Conservation (phyloP, 1,140 invertebrate genomes). For the Prorops nasuta region DNA sequence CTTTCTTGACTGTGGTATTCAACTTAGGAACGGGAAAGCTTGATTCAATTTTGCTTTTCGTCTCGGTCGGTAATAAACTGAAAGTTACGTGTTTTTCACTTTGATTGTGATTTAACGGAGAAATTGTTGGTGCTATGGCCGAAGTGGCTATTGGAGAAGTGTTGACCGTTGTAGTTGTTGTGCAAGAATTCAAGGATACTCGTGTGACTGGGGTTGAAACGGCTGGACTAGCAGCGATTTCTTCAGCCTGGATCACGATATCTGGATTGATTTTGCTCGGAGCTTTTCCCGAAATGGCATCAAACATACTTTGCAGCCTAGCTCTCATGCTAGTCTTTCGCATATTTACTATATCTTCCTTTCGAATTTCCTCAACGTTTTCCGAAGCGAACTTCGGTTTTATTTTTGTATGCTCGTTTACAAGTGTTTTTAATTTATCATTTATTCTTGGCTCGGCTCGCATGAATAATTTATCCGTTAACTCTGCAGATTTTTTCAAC, state of each 20-base stretch:
- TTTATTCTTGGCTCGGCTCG: conserved; percentile 46
- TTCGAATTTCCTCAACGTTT: conserved; percentile 49
- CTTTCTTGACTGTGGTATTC: too few species aligned
- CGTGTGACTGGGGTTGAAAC: conserved; percentile 8
- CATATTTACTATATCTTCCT: conserved; percentile 48
- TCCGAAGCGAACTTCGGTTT: conserved; percentile 39
- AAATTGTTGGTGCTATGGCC: conserved; percentile 35
- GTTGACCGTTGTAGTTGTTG: conserved; percentile 44
- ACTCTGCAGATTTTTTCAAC: conserved; percentile 27
- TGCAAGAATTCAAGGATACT: conserved; percentile 36
- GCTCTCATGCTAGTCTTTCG: conserved; percentile 49
- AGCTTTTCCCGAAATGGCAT: conserved; percentile 53
- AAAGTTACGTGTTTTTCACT: conserved; percentile 39
- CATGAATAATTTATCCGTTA: conserved; percentile 52
- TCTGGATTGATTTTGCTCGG: conserved; percentile 47
- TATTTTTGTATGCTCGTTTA: conserved; percentile 41
- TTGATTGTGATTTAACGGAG: conserved; percentile 16
- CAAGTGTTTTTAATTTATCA: conserved; percentile 41
- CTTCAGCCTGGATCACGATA: conserved; percentile 49
- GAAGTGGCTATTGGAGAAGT: conserved; percentile 47
- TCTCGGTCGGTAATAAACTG: conserved; percentile 17
- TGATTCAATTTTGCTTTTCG: too few species aligned
- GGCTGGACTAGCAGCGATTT: conserved; percentile 23
- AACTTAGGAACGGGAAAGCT: too few species aligned
- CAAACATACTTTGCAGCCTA: conserved; percentile 51